Evolutionary conservation across 2,888 invertebrate genomes (phyloP).

Genomic region (Esperia sulphurella): DNA sequence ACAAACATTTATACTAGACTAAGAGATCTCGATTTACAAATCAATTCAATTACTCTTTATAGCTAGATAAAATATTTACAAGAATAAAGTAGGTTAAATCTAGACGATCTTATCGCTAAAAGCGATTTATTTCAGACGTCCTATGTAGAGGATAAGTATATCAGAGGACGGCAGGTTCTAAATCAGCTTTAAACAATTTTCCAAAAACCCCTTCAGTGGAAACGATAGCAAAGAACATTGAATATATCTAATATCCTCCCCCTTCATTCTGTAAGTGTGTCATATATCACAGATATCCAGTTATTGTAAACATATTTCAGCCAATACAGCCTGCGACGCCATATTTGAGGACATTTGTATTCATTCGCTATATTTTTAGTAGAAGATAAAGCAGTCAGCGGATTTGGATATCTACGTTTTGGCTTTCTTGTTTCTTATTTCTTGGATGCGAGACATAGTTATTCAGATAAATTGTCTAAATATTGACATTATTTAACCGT

Average conservation of each 20-base stretch:
- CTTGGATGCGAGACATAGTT: not conserved
- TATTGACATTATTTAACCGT: too few species aligned
- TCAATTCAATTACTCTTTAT: too few species aligned
- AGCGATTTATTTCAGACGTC: too few species aligned
- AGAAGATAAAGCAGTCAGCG: slow-evolving; percentile 10
- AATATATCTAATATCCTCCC: slow-evolving; percentile 28
- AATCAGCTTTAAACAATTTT: too few species aligned
- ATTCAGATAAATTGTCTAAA: too few species aligned
- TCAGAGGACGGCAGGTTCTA: too few species aligned
- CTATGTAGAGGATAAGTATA: too few species aligned
- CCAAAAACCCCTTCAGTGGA: slow-evolving; percentile 1
- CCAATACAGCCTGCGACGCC: slow-evolving; percentile 42
- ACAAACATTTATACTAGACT: too few species aligned
- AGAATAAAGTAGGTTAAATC: too few species aligned
- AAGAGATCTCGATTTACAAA: too few species aligned
- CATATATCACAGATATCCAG: slow-evolving; percentile 42
- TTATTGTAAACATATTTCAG: slow-evolving; percentile 72
- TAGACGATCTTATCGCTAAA: too few species aligned
- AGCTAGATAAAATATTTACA: too few species aligned
- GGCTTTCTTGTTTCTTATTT: not conserved
- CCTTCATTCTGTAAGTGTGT: slow-evolving; percentile 51
- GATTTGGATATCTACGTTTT: slow-evolving; percentile 12
- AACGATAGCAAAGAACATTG: slow-evolving; percentile 10
- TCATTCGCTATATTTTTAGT: slow-evolving; percentile 42
- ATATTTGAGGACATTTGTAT: slow-evolving; percentile 51